Base-by-base conservation (phyloP, 2,797 vertebrate genomes). In the Knipowitschia caucasica region DNA sequence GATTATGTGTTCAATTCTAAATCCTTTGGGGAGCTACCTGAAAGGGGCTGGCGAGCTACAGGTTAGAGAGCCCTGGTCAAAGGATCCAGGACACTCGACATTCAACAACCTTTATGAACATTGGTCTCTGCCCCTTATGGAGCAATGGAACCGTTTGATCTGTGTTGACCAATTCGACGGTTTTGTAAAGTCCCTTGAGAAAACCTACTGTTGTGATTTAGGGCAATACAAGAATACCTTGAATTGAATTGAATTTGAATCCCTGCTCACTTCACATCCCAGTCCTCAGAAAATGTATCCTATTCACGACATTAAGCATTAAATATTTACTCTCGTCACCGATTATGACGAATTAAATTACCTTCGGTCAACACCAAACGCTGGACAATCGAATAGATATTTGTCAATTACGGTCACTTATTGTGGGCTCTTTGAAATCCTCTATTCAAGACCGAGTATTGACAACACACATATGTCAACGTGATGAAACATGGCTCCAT, bases 371-470 rank as follows among this genome's bases (percentile, higher is more conserved):
- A 39, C 62, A 38, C 31, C n/a, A 35, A 49, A 38, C 27, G 53
- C 10, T 17, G 25, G 21, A 4, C 4, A 38, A 20, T 20, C 10
- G 8, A 39, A 39, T 38, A 12, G 11, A 21, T 29, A 34, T 34
- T 15, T 39, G 7, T 59, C 0, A 44, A 50, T 69, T 52, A 55
- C 6, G 40, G 59, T 62, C 6, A 25, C 17, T 64, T 21, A 45
- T 54, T 7, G 26, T 7, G 20, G 27, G 45, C 27, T 52, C 40
- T 50, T 50, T 24, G 25, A 24, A 34, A 12, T 35, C 36, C 36
- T 3, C 50, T 24, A 35, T 49, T 62, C 25, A 46, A 62, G 69
- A 68, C 25, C n/a, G 10, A 15, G 21, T 5, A 7, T 12, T 17
- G 27, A 5, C 11, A 4, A 18, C 44, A 17, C 9, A 10, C 30